Base-by-base conservation (phyloP, 2,797 vertebrate species). In the Onychomys arenicola region DNA sequence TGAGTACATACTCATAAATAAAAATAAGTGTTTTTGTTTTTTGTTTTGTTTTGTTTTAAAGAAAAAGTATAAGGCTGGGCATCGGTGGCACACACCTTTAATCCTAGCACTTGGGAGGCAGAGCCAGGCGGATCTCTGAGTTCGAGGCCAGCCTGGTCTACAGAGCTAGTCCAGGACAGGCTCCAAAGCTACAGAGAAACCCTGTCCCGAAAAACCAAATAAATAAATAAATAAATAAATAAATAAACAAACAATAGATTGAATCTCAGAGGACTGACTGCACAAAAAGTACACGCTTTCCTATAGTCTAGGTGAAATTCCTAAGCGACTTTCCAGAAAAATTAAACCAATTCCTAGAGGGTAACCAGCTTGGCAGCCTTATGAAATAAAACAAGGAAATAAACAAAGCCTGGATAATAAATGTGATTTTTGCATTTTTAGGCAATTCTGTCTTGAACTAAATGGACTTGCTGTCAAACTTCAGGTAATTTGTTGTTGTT, bases 381-480 rank as follows among this genome's bases (percentile, higher is more conserved):
- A 4, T 29, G 13, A 78, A 90, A 40, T 71, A 91, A 69, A 57
- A 25, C 12, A 57, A 57, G 85, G 43, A 76, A 85, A 40, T 37
- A 75, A 85, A 40, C 32, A 75, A 57, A 57, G 37, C 29, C 21
- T 89, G 69, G 34, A 89, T 25, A 93, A 71, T 71, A 91, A 37
- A 87, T 90, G 85, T 89, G 65, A 97, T 89, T 97, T 98, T 98
- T 95, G 13, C 16, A 92, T 98, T 98, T 98, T 93, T 97, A 99
- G 99, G 98, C 99, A 99, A 63, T 99, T 99, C 98, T 99, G 99
- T 97, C 99, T 99, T 98, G 99, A 99, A 98, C 99, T 99, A 90
- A 99, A 99, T 97, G 99, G 99, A 98, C 98, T 99, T 96, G 99
- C 99, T 93, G 99, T 99, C 90, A 99, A 99, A 98, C 99, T 99